Evolutionary conservation across 2,113 vertebrate genomes (phyloP).

Genomic region (Cyanoliseus patagonus): DNA sequence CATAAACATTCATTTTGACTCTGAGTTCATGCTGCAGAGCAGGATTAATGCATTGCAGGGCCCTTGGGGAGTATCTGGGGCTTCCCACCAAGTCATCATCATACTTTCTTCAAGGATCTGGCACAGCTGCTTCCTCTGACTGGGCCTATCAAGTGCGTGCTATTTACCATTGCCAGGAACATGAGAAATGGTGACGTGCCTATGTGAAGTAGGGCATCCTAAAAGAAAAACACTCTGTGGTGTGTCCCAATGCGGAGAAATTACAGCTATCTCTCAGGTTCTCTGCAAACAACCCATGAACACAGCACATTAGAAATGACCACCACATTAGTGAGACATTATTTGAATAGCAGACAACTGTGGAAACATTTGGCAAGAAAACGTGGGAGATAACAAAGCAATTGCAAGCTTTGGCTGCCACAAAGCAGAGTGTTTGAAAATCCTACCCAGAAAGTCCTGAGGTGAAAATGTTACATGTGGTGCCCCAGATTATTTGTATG

Average conservation of each 20-base stretch:
- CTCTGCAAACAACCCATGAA: neutral
- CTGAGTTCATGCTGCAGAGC: neutral
- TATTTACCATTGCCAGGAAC: neutral
- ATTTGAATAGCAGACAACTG: constrained; percentile 25
- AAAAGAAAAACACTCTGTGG: neutral
- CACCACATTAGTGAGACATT: neutral
- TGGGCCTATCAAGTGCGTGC: neutral
- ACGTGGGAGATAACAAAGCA: neutral
- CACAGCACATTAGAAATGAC: neutral
- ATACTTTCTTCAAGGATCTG: neutral
- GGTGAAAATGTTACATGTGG: neutral
- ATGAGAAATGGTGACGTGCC: neutral
- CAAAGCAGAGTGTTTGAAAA: neutral
- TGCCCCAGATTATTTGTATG: neutral
- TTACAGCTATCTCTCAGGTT: neutral
- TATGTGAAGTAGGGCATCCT: neutral
- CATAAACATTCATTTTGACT: neutral
- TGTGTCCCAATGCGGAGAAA: neutral
- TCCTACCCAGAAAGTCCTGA: constrained; percentile 6
- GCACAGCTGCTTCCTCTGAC: neutral
- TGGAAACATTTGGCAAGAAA: constrained; percentile 26
- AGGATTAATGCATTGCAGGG: neutral
- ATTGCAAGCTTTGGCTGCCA: neutral
- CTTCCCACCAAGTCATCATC: neutral
- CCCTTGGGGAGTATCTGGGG: neutral